These are phyloP conservation scores for Gerris buenoi DNA, from an alignment of 1,140 invertebrate species.

Conservation along the genomic window DNA sequence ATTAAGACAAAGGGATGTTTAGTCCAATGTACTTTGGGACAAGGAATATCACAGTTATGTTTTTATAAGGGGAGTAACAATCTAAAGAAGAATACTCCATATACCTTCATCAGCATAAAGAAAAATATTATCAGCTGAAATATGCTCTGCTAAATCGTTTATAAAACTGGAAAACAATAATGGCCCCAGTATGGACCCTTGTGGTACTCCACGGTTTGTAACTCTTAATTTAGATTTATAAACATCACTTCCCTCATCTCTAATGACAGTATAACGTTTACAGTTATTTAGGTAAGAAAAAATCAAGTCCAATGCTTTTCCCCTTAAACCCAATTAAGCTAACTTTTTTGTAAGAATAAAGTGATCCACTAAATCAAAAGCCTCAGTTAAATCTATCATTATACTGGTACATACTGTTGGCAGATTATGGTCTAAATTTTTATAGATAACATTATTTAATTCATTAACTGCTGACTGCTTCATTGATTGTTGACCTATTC, in stretches of 20 bases:
- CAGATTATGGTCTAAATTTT: not conserved
- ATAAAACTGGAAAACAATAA: not conserved
- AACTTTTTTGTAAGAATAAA: not conserved
- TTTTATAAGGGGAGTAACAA: no score
- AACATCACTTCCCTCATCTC: not conserved
- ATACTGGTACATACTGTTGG: not conserved
- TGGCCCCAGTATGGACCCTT: not conserved
- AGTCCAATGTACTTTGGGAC: no score
- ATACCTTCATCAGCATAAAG: not conserved
- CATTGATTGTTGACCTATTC: not conserved
- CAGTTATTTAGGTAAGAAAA: not conserved
- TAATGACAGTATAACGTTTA: not conserved
- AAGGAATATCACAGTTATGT: no score
- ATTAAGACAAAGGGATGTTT: no score
- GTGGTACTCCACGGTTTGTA: not conserved
- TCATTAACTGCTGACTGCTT: not conserved
- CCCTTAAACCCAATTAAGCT: not conserved
- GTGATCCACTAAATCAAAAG: not conserved
- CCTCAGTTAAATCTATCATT: not conserved
- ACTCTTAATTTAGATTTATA: not conserved
- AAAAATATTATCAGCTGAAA: not conserved
- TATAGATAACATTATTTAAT: not conserved
- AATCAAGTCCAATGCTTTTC: not conserved
- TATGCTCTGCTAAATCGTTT: not conserved
- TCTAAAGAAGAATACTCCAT: no score